These are phyloP conservation scores for Agrypnus murinus DNA, from an alignment of 2,888 invertebrate genomes.

Conservation along the genomic window DNA sequence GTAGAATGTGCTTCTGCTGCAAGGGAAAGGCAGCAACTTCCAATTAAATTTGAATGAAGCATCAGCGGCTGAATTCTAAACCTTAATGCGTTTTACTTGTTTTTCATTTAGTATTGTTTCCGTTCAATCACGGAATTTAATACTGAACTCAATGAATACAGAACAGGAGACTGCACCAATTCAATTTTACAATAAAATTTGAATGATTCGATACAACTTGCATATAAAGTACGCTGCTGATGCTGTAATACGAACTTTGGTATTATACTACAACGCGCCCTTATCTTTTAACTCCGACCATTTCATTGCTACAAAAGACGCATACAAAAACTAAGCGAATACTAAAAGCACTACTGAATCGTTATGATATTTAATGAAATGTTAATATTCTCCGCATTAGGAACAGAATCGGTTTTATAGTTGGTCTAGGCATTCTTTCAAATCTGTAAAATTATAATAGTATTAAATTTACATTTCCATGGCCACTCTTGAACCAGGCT, in stretches of 20 bases:
- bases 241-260: slow-evolving; percentile 28
- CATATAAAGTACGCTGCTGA: slow-evolving; percentile 40
- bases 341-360: slow-evolving; percentile 31
- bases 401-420: too few species aligned
- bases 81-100: slow-evolving; percentile 58
- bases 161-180: slow-evolving; percentile 49
- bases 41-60: slow-evolving; percentile 47
- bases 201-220: slow-evolving; percentile 42
- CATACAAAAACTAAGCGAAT: slow-evolving; percentile 35
- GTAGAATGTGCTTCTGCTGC: neutral
- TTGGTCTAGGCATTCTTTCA: too few species aligned
- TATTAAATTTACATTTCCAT: too few species aligned
- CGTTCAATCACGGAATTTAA: slow-evolving; percentile 57
- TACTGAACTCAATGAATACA: slow-evolving; percentile 57
- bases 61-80: slow-evolving; percentile 41
- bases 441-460: too few species aligned
- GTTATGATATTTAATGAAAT: slow-evolving; percentile 9
- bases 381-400: neutral
- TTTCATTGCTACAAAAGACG: slow-evolving; percentile 33
- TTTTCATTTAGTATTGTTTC: slow-evolving; percentile 54
- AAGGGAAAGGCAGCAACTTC: slow-evolving; percentile 30
- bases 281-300: slow-evolving; percentile 24
- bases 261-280: slow-evolving; percentile 23
- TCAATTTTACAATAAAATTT: slow-evolving; percentile 42
- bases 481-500: too few species aligned